These are phyloP conservation scores for Battus philenor DNA, from an alignment of 1,140 invertebrate genomes.

Conservation along the genomic window DNA sequence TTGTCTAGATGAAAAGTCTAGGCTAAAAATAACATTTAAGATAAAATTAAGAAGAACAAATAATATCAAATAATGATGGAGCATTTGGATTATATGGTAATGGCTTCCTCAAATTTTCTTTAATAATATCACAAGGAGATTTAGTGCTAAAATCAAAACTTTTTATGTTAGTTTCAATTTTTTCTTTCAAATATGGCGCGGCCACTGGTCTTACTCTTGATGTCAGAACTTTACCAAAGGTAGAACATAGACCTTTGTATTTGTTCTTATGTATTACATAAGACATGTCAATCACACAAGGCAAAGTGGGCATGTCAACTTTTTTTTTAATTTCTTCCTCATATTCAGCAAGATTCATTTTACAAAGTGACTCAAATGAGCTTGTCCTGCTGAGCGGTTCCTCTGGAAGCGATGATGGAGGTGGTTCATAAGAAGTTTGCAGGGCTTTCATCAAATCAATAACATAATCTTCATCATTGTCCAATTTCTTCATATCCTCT, in stretches of 20 bases:
- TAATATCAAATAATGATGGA: not conserved
- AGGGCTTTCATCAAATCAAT: conserved; percentile 52
- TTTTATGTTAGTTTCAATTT: conserved; percentile 27
- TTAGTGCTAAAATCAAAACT: conserved; percentile 48
- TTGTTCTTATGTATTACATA: conserved; percentile 44
- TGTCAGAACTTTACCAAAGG: conserved; percentile 49
- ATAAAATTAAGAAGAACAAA: too few species aligned
- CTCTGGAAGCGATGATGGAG: conserved; percentile 8
- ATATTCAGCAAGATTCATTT: conserved; percentile 32
- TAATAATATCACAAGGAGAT: conserved; percentile 51
- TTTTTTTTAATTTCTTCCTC: conserved; percentile 20
- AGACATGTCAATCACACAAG: conserved; percentile 47
- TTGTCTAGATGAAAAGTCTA: too few species aligned
- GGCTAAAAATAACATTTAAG: too few species aligned
- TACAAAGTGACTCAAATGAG: conserved; percentile 45
- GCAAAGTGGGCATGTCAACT: conserved; percentile 26
- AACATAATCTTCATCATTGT: conserved; percentile 23
- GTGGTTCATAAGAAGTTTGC: conserved; percentile 21
- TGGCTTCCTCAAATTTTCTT: conserved; percentile 43
- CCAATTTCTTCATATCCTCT: conserved; percentile 21
- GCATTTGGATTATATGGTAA: conserved; percentile 23
- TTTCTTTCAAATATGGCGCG: conserved; percentile 38
- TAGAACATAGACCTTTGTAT: conserved; percentile 37
- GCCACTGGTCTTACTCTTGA: conserved; percentile 35
- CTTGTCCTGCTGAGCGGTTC: conserved; percentile 36